phyloP scores from a whole-genome alignment of 2,888 invertebrate species.

The Eupithecia dodoneata region DNA sequence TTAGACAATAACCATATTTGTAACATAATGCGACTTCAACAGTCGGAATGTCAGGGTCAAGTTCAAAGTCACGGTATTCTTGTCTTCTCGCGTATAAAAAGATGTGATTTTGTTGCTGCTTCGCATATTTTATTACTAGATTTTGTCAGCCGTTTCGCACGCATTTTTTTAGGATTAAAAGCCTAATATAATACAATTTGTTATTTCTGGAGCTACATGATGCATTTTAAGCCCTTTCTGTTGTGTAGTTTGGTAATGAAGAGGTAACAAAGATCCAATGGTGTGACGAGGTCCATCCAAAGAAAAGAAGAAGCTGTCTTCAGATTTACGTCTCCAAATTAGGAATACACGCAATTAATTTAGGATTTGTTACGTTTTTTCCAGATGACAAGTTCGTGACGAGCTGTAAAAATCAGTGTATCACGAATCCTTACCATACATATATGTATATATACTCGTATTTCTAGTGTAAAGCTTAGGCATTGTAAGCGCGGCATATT shows the following conservation, averaged over 20 bases:
- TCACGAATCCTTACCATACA: background rate
- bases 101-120: background rate
- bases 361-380: background rate
- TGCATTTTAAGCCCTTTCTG: background rate
- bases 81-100: slow-evolving; percentile 9
- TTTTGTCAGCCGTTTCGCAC: background rate
- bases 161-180: background rate
- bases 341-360: background rate
- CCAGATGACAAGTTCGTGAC: background rate
- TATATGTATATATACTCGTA: background rate
- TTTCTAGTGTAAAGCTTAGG: background rate
- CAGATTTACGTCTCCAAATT: background rate
- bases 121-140: background rate
- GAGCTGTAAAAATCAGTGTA: background rate
- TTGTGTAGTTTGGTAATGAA: background rate
- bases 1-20: slow-evolving; percentile 41
- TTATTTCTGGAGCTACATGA: background rate
- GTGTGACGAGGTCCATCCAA: background rate
- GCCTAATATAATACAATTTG: background rate
- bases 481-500: background rate
- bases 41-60: slow-evolving; percentile 41
- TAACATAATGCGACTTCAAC: slow-evolving; percentile 33
- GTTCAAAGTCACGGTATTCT: slow-evolving; percentile 37
- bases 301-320: background rate
- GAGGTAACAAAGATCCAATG: background rate